Evolutionary conservation across 2,888 invertebrate genomes (phyloP), one percentile per base, ranked within the genome.

Genomic region (Rosalia funebris): DNA sequence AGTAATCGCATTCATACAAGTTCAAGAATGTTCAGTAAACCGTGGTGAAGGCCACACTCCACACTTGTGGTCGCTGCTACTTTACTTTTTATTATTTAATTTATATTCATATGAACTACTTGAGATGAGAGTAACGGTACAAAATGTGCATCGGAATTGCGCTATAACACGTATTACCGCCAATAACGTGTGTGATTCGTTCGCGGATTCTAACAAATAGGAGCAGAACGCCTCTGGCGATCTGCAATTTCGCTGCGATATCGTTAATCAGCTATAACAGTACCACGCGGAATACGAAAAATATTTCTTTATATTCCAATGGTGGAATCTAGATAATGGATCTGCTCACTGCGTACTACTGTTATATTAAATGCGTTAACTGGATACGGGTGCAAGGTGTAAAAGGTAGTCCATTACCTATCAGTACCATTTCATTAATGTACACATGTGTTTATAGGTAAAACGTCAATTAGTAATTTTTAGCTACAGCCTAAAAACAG

Each of bases 1-100:
- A 42, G 32, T 42, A 65, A 68, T 64, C 60, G 55, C 57, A 63
- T 65, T 62, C 68, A 65, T 62, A 37, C 70, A 68, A 69, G 69
- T 70, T 70, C 69, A 71, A 71, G 69, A 67, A 66, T 69, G 71
- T 68, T 66, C 62, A 63, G 63, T 63, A 63, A 66, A 66, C 64
- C 64, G 68, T 66, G 62, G 60, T 62, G 71, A 71, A 71, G 71
- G 71, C 67, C 70, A 69, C 63, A 61, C 63, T 70, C 62, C 52
- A 60, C 67, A 66, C 58, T 66, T 67, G 53, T 32, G 53, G 41
- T 53, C 17, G 41, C 7, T 32, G 42, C 53, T 53, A 37, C 34
- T 42, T 53, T 53, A 53, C 20, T 53, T 53, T 53, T 53, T 53
- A 32, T 42, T 53, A 53, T 41, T 42, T 53, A 53, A 53, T 53